Percentiles rank a stretch among this genome's conserved stretches.
Conservation (phyloP, 2,888 invertebrate species). For the Magallana nippona region DNA sequence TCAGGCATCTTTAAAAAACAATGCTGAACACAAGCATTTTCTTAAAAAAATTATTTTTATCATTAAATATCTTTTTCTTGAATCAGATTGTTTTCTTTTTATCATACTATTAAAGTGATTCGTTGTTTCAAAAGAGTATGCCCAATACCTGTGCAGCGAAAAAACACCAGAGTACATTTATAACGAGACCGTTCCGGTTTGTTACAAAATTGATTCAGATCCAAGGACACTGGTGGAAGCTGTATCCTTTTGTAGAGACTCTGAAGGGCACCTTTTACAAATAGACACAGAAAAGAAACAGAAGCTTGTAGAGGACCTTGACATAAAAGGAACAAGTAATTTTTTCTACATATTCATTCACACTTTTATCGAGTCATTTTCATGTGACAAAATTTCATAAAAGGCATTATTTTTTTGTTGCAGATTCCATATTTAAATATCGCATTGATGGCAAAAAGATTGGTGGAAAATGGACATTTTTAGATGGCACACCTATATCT, state of each 20-base stretch:
- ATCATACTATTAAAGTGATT: too few species aligned
- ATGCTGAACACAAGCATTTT: too few species aligned
- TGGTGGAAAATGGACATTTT: not conserved
- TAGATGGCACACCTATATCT: not conserved
- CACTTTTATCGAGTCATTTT: too few species aligned
- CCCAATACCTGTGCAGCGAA: not conserved
- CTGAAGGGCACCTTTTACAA: not conserved
- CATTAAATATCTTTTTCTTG: too few species aligned
- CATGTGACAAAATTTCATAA: too few species aligned
- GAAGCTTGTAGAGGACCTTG: not conserved
- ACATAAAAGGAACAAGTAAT: not conserved
- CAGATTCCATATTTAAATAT: not conserved
- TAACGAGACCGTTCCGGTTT: not conserved
- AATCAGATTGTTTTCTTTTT: too few species aligned
- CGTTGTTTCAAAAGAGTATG: not conserved
- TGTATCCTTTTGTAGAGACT: not conserved
- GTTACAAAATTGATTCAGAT: not conserved
- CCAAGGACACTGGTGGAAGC: not conserved
- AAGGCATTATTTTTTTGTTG: not conserved
- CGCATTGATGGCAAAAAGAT: constrained; percentile 13
- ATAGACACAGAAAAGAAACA: constrained; percentile 11
- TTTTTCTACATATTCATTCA: not conserved
- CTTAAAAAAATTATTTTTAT: too few species aligned
- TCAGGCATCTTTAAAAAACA: too few species aligned
- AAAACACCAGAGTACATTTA: not conserved